These are phyloP conservation scores for Vanacampus margaritifer DNA, from an alignment of 2,113 vertebrate genomes.

Conservation along the genomic window DNA sequence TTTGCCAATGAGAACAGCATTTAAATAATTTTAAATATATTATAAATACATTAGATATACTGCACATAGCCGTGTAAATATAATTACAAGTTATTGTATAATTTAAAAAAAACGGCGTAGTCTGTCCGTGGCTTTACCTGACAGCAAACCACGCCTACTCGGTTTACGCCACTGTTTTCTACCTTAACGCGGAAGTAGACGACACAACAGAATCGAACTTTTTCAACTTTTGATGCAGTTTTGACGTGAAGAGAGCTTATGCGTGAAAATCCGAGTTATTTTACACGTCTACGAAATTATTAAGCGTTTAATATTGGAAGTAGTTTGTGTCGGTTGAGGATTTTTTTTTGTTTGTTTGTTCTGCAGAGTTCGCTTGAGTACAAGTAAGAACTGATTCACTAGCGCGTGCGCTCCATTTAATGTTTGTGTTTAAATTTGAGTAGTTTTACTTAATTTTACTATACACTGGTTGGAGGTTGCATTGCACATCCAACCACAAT, in stretches of 20 bases:
- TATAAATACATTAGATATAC: too few relatives aligned
- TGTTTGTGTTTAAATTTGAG: neutral
- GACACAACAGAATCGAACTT: neutral
- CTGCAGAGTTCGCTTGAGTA: neutral
- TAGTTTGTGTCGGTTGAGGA: neutral
- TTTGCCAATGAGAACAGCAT: neutral
- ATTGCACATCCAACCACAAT: neutral
- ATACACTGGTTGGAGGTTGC: neutral
- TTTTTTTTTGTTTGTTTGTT: neutral
- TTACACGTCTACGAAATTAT: neutral
- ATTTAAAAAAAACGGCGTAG: neutral
- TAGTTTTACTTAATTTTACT: neutral
- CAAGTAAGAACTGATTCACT: conserved; percentile 3
- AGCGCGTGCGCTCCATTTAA: neutral
- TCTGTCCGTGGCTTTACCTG: neutral
- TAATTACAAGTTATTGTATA: neutral
- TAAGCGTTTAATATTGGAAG: neutral
- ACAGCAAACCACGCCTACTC: conserved; percentile 23
- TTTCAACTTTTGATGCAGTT: neutral
- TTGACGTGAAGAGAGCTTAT: neutral
- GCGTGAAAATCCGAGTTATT: neutral
- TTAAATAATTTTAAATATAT: too few relatives aligned
- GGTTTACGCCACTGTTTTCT: neutral
- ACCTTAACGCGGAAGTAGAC: conserved; percentile 43
- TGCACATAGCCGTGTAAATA: neutral